phyloP scores from a whole-genome alignment of 2,888 invertebrate species.

The Calliscelio sp. region DNA sequence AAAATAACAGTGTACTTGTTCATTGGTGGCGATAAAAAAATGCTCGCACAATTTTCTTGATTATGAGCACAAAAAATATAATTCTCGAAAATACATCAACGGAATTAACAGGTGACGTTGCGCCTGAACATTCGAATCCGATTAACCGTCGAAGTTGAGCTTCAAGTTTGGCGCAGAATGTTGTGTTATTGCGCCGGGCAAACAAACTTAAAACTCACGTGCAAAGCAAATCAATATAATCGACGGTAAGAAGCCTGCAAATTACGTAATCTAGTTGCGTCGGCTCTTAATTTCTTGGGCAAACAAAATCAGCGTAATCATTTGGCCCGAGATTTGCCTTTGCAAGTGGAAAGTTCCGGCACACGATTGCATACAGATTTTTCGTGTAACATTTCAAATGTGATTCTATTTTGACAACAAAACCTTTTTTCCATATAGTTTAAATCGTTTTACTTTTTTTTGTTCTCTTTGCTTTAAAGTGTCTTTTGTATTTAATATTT shows the following conservation, averaged over 20 bases:
- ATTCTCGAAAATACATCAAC: constrained; percentile 17
- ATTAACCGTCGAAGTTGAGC: constrained; percentile 46
- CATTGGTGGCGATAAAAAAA: no score
- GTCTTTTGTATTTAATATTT: no score
- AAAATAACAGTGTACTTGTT: no score
- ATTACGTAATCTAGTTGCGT: constrained; percentile 69
- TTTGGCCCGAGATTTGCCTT: constrained; percentile 57
- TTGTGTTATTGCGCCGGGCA: constrained; percentile 44
- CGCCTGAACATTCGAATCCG: constrained; percentile 44
- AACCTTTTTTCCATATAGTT: no score
- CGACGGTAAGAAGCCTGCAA: constrained; percentile 68
- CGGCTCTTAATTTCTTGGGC: constrained; percentile 63
- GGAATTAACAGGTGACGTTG: constrained; percentile 25
- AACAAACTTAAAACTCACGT: constrained; percentile 64
- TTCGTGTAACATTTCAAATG: constrained; percentile 46
- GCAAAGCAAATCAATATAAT: constrained; percentile 64
- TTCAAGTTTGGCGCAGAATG: constrained; percentile 37
- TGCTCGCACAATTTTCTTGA: no score
- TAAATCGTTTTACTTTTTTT: no score
- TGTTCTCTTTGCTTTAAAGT: no score
- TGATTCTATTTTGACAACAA: no score
- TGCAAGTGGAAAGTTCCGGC: constrained; percentile 48
- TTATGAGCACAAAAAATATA: no score
- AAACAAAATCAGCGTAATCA: constrained; percentile 69
- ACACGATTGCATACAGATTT: constrained; percentile 48